Percentiles rank a stretch among this genome's conserved stretches.
Evolutionary conservation across 1,140 invertebrate species (phyloP).

Genomic region (Euborellia annulipes): DNA sequence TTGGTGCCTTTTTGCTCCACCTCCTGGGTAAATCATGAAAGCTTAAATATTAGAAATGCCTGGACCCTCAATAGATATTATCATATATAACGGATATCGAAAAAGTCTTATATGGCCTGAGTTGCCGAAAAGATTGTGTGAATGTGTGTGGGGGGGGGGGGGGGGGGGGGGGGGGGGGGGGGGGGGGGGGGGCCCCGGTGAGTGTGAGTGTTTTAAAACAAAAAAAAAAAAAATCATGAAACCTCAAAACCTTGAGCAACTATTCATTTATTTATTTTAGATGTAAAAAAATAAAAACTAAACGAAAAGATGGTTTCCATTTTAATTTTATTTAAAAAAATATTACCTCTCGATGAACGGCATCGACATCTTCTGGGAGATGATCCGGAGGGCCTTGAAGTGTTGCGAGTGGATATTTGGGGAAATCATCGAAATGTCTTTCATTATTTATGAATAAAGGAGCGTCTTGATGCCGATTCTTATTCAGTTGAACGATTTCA

Average conservation of each 20-base stretch:
- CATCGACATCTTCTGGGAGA: slow-evolving; percentile 64
- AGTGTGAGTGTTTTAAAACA: neutral
- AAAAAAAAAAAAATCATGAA: neutral
- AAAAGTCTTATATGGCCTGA: no score
- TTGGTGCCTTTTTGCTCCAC: no score
- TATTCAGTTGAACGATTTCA: slow-evolving; percentile 30
- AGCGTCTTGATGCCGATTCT: slow-evolving; percentile 28
- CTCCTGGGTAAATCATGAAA: no score
- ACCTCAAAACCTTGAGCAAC: neutral
- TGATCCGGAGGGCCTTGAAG: slow-evolving; percentile 59
- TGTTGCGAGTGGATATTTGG: slow-evolving; percentile 61
- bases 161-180: neutral
- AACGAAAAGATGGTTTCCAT: neutral
- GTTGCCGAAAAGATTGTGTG: no score
- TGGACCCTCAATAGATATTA: no score
- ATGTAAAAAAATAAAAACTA: slow-evolving; percentile 1
- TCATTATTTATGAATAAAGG: slow-evolving; percentile 30
- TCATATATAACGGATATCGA: no score
- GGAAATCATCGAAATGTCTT: slow-evolving; percentile 49
- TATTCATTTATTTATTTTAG: neutral
- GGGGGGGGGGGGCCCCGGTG: neutral
- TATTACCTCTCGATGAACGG: slow-evolving; percentile 61
- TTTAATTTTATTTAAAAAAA: neutral
- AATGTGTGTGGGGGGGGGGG: no score
- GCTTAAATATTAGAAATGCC: no score